Conservation (phyloP, 2,888 invertebrate species). For the Copidosoma aretas region DNA sequence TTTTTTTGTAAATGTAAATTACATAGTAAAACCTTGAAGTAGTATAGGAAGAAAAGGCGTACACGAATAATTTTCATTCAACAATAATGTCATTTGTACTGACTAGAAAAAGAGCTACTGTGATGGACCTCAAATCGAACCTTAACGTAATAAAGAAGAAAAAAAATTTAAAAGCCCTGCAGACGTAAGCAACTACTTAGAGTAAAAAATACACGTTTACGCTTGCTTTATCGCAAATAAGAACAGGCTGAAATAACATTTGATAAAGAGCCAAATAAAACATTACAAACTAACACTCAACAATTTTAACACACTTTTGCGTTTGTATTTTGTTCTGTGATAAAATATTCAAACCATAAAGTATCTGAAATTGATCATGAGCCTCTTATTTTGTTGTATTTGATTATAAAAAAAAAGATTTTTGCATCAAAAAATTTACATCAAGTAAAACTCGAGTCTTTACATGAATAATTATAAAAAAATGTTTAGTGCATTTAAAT, state of each 20-base stretch:
- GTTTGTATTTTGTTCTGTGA: constrained; percentile 21
- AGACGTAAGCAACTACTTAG: constrained; percentile 18
- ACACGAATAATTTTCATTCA: constrained; percentile 16
- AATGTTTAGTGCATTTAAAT: background rate
- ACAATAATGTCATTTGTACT: constrained; percentile 18
- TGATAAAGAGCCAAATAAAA: constrained; percentile 16
- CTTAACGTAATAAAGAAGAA: constrained; percentile 12
- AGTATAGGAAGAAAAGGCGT: constrained; percentile 12
- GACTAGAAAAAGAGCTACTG: constrained; percentile 32
- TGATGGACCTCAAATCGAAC: constrained; percentile 1
- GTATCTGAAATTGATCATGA: background rate
- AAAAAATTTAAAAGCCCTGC: constrained; percentile 11
- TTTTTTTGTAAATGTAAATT: constrained; percentile 21
- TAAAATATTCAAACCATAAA: background rate
- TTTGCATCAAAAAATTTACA: background rate
- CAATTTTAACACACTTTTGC: constrained; percentile 20
- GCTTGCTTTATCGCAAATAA: constrained; percentile 27
- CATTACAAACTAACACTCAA: constrained; percentile 30
- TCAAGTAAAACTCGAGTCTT: too few species aligned
- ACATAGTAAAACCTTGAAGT: constrained; percentile 28
- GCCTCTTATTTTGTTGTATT: too few species aligned
- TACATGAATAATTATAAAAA: too few species aligned
- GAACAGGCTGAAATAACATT: constrained; percentile 24
- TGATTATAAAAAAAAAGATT: too few species aligned
- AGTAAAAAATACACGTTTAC: constrained; percentile 25